A percentile compares a stretch with the other conserved stretches of the same genome.
phyloP scores from a whole-genome alignment of 1,140 invertebrate species.

The Scaptomyza graminum region DNA sequence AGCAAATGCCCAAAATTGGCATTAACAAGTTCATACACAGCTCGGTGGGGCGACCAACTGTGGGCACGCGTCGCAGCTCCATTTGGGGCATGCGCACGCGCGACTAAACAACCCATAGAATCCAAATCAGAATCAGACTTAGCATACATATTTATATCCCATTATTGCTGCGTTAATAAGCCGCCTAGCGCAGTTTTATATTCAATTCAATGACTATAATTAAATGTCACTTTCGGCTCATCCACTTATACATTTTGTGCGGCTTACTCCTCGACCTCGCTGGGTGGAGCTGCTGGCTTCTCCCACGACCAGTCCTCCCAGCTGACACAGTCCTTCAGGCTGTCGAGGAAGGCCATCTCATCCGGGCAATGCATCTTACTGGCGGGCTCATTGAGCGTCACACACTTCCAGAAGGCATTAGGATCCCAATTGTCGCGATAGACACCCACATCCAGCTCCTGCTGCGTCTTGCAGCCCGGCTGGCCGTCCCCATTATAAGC shows the following conservation, averaged over 20 bases:
- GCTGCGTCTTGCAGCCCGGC: slow-evolving; percentile 61
- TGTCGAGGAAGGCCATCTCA: slow-evolving; percentile 64
- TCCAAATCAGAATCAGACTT: slow-evolving; percentile 6
- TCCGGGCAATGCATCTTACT: slow-evolving; percentile 45
- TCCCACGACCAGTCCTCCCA: slow-evolving; percentile 74
- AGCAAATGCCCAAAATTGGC: slow-evolving; percentile 85
- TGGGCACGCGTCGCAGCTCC: slow-evolving; percentile 92
- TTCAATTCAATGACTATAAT: slow-evolving; percentile 60
- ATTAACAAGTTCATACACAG: slow-evolving; percentile 87
- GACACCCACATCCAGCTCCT: slow-evolving; percentile 53
- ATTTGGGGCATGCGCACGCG: slow-evolving; percentile 94
- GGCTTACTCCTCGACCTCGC: slow-evolving; percentile 55
- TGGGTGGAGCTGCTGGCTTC: slow-evolving; percentile 48
- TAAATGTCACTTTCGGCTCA: slow-evolving; percentile 38
- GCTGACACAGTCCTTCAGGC: slow-evolving; percentile 58
- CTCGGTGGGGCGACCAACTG: slow-evolving; percentile 93
- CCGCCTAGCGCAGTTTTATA: slow-evolving; percentile 44
- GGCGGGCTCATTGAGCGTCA: slow-evolving; percentile 50
- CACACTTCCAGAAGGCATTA: slow-evolving; percentile 67
- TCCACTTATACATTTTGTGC: slow-evolving; percentile 3
- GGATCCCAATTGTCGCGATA: slow-evolving; percentile 70
- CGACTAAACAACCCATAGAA: slow-evolving; percentile 85
- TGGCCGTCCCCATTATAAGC: slow-evolving; percentile 60
- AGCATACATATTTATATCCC: slow-evolving; percentile 9
- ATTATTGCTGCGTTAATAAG: slow-evolving; percentile 35